Base-by-base conservation (phyloP, 1,140 invertebrate genomes). In the Brachionus angularis region DNA sequence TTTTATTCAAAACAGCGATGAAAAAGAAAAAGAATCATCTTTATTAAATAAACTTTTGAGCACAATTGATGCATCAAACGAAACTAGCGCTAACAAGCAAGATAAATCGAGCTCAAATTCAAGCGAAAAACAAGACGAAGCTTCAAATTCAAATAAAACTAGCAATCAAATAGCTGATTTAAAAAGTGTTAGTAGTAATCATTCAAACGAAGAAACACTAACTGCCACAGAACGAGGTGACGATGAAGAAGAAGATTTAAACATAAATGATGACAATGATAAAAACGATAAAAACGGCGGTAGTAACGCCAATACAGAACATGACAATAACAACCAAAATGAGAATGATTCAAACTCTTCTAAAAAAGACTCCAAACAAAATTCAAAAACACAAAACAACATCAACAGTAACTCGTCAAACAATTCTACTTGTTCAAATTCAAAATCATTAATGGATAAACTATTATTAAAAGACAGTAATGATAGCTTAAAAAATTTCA, bases 151-250 rank as follows among this genome's bases (percentile, higher is more conserved):
- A 3, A n/a, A 42, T n/a, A 58, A 36, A 39, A 39, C 12, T 42
- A 3, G 8, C 21, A 58, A 36, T 23, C 16, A 8, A 21, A 23
- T 39, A 42, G 27, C 36, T 42, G 53, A 58, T 25, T 1, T 23
- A 1, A 58, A 39, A 42, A 34, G 21, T 58, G 53, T 34, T 23
- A 39, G 53, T 58, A 36, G 52, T 18, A 58, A 23, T 58, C 21
- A 23, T 8, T 58, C 53, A 23, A 23, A 12, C 25, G 53, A 58
- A 12, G 53, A 58, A 39, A 58, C 53, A 58, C 25, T 58, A 23
- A 58, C 53, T 12, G 53, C 53, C 39, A 58, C 53, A 23, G 53
- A 58, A 23, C 53, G 53, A 1, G 53, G 33, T 25, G 53, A 58
- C 14, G 53, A 58, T 10, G 53, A 58, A 14, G 53, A 42, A 3